Evolutionary conservation across 2,888 invertebrate species (phyloP).

Genomic region (Meta bourneti): DNA sequence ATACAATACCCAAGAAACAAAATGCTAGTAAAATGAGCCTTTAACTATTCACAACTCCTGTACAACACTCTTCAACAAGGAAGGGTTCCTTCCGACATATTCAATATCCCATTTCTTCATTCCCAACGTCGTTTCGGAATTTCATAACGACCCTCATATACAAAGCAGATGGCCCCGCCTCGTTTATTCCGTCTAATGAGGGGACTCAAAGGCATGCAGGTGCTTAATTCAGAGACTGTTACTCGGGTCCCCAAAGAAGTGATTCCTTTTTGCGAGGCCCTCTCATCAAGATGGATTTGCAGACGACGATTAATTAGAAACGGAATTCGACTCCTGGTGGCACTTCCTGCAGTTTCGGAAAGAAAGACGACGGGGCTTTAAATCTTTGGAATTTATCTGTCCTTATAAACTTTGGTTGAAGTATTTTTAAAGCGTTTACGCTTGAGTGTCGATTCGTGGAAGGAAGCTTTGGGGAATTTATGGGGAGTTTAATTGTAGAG

Average conservation of each 20-base stretch:
- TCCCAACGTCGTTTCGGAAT: background rate
- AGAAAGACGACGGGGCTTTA: background rate
- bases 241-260: background rate
- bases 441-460: background rate
- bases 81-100: no score
- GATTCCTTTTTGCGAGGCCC: background rate
- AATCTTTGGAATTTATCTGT: background rate
- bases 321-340: background rate
- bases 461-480: background rate
- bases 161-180: background rate
- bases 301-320: background rate
- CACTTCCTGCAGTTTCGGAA: background rate
- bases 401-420: background rate
- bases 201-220: constrained; percentile 7
- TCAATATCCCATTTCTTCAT: background rate
- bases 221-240: constrained; percentile 22
- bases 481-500: background rate
- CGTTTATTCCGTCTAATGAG: constrained; percentile 31
- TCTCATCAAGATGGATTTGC: background rate
- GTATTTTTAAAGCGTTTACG: background rate
- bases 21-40: no score
- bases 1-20: no score
- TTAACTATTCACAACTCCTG: no score
- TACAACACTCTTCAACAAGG: no score
- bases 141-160: background rate